phyloP scores from a whole-genome alignment of 2,888 invertebrate species.

The Caprella mutica region DNA sequence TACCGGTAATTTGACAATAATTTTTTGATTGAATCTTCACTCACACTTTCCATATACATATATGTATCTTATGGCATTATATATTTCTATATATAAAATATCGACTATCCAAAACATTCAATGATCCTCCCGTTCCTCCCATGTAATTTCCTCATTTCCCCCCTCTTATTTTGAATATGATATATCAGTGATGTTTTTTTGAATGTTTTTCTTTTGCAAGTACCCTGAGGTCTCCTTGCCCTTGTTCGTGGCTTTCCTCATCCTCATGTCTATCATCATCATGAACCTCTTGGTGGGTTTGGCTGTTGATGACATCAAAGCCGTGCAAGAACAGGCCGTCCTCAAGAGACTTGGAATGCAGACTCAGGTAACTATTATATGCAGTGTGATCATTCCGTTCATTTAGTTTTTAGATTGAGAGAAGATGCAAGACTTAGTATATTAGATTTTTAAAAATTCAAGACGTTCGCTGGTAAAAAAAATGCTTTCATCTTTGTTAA shows the following conservation, averaged over 20 bases:
- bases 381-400: too few species aligned
- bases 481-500: background rate
- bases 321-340: slow-evolving; percentile 45
- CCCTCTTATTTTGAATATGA: too few species aligned
- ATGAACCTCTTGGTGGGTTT: slow-evolving; percentile 44
- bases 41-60: background rate
- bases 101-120: background rate
- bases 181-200: background rate
- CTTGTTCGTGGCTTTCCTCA: slow-evolving; percentile 40
- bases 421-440: background rate
- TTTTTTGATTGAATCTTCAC: background rate
- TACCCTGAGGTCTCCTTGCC: slow-evolving; percentile 40
- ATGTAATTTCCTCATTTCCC: too few species aligned
- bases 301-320: slow-evolving; percentile 47
- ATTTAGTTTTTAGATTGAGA: background rate
- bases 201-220: background rate
- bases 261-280: slow-evolving; percentile 40
- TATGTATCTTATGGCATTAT: background rate
- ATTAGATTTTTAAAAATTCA: background rate
- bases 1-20: slow-evolving; percentile 15
- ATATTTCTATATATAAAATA: background rate
- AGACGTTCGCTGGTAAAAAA: background rate
- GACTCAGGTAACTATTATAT: slow-evolving; percentile 35
- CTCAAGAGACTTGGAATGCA: slow-evolving; percentile 41
- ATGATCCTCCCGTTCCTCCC: too few species aligned